Evolutionary conservation across 2,797 vertebrate species (phyloP).

Genomic region (Sebastes baramenuke): DNA sequence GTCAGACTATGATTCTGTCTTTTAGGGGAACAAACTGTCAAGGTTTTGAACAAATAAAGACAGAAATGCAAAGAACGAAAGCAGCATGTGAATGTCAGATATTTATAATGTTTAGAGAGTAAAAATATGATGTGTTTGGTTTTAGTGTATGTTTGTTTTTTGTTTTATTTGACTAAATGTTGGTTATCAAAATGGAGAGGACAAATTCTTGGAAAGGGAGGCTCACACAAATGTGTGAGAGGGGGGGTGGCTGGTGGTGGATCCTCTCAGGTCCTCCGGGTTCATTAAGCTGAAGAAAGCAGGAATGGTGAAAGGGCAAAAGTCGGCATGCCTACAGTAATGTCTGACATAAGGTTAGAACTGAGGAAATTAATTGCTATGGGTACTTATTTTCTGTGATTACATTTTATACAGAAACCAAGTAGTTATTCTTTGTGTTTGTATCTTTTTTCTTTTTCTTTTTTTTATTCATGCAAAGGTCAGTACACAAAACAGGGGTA

Average conservation of each 20-base stretch:
- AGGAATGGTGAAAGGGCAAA: neutral
- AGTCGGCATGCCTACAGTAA: neutral
- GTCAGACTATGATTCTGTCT: neutral
- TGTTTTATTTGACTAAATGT: neutral
- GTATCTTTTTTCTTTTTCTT: neutral
- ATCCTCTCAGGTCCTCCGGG: neutral
- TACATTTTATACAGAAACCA: neutral
- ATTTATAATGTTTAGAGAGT: neutral
- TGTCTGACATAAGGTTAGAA: neutral
- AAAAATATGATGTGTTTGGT: neutral
- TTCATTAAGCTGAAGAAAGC: conserved; percentile 2
- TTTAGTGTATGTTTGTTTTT: neutral
- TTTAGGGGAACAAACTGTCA: neutral
- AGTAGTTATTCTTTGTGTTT: neutral
- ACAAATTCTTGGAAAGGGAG: neutral
- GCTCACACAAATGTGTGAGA: neutral
- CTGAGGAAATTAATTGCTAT: neutral
- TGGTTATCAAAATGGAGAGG: neutral
- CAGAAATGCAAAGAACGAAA: neutral
- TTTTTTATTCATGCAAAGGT: neutral
- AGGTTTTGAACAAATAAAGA: neutral
- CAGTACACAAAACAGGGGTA: neutral
- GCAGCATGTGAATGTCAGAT: neutral
- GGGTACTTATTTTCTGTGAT: neutral
- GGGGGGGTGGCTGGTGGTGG: neutral